A percentile compares a stretch with the other conserved stretches of the same genome.
Evolutionary conservation across 2,797 vertebrate genomes (phyloP).

Genomic region (Syndactyla subalaris): DNA sequence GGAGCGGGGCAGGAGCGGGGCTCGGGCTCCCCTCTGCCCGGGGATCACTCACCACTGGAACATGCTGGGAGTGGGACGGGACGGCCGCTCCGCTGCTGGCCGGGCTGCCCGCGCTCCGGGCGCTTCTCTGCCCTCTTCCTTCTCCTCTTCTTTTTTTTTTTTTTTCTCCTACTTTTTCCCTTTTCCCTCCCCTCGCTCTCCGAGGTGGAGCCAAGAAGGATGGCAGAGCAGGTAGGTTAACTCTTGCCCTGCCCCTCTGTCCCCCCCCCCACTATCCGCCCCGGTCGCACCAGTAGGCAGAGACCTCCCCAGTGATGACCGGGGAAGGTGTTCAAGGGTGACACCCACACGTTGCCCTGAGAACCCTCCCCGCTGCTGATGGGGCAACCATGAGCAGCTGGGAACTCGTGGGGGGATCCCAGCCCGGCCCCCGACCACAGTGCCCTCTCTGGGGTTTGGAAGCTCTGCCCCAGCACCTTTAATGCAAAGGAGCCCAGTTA

Average conservation of each 20-base stretch:
- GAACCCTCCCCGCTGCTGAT: neutral
- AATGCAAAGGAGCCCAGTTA: neutral
- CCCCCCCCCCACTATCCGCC: neutral
- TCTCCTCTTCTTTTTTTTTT: neutral
- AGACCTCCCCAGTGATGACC: neutral
- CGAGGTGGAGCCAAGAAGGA: constrained; percentile 64
- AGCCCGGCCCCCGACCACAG: neutral
- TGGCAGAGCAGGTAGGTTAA: constrained; percentile 62
- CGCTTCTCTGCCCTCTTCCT: constrained; percentile 41
- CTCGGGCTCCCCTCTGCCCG: neutral
- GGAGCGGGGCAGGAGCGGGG: neutral
- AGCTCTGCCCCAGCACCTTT: neutral
- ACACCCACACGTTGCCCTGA: neutral
- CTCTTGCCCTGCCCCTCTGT: constrained; percentile 46
- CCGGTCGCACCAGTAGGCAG: neutral
- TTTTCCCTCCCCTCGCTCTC: constrained; percentile 43
- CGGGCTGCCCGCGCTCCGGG: constrained; percentile 42
- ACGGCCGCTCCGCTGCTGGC: constrained; percentile 38
- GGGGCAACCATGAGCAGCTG: neutral
- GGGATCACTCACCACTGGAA: constrained; percentile 62
- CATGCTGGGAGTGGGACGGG: constrained; percentile 56
- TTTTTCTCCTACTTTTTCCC: neutral
- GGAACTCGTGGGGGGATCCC: neutral
- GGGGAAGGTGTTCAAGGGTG: neutral
- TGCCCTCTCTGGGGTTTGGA: neutral